Base-by-base conservation (phyloP, 2,888 invertebrate species). In the Caenorhabditis wallacei region DNA sequence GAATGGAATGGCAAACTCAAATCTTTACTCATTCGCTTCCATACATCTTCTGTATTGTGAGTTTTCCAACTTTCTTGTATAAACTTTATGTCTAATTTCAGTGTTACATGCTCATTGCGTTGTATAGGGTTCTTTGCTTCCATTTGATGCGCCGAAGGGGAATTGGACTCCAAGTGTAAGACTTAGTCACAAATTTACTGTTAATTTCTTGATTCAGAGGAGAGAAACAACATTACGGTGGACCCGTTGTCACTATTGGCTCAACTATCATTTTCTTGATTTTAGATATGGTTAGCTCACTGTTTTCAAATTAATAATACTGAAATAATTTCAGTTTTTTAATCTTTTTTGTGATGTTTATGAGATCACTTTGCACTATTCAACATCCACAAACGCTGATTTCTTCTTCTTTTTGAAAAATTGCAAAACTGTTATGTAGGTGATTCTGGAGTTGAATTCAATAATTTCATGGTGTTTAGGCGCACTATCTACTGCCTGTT, bases 1-100 rank as follows among this genome's bases (percentile, higher is more conserved):
- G 30, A 35, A 13, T 70, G 30, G 70, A 70, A 20, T 70, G 70
- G 70, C n/a, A 70, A 46, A 70, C 70, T 20, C 56, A 70, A 30
- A 43, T 70, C 8, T 57, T 70, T 20, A 48, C 24, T 0, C 70
- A 70, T 11, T 26, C 70, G 0, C n/a, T 70, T 1, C 70, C 70
- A 22, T 57, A 59, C 24, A 8, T 57, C 13, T 24, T 70, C 2
- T 46, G 26, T 7, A 57, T 70, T 10, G 70, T 70, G 16, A 48
- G 56, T 46, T 20, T 18, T 16, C 2, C 20, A 22, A 51, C 2
- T 18, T 20, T n/a, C 13, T 8, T 24, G 2, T 2, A 26, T 54
- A 24, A 10, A 16, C 1, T 54, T 54, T 1, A 54, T 51, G 20
- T n/a, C n/a, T n/a, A n/a, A n/a, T 66, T 53, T 37, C 8, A 66